Percentiles rank a stretch among this genome's conserved stretches.
phyloP scores from a whole-genome alignment of 1,140 invertebrate species.

The Cherax destructor region DNA sequence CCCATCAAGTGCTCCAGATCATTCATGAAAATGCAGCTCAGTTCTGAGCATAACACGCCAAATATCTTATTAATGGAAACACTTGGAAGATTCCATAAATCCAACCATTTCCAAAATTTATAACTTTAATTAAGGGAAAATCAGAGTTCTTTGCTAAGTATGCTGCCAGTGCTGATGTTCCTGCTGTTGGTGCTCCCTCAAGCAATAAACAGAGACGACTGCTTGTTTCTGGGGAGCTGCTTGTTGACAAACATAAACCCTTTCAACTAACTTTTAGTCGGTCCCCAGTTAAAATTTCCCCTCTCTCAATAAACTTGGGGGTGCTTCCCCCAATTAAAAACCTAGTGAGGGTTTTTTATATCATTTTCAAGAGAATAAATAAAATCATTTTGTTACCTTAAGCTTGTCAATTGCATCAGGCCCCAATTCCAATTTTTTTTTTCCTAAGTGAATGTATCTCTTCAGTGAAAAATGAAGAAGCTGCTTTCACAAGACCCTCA shows the following conservation, averaged over 20 bases:
- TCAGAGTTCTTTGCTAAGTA: conserved; percentile 96
- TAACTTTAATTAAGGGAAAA: conserved; percentile 98
- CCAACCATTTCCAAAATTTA: conserved; percentile 99
- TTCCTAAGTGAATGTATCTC: conserved; percentile 95
- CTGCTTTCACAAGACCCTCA: conserved; percentile 98
- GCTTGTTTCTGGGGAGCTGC: conserved; percentile 75
- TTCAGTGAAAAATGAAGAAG: conserved; percentile 99
- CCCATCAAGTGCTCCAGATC: conserved; percentile 98
- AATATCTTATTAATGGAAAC: conserved; percentile 97
- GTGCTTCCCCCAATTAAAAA: conserved; percentile 86
- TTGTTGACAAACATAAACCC: conserved; percentile 94
- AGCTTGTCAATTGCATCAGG: conserved; percentile 97
- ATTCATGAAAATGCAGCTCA: conserved; percentile 98
- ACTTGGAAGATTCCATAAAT: conserved; percentile 96
- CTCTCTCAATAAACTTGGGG: conserved; percentile 87
- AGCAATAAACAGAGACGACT: conserved; percentile 81
- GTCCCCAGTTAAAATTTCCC: conserved; percentile 96
- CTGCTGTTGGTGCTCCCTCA: conserved; percentile 94
- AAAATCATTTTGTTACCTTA: conserved; percentile 91
- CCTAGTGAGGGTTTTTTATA: conserved; percentile 88
- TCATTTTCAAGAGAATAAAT: conserved; percentile 97
- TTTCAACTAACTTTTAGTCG: conserved; percentile 90
- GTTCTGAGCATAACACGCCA: conserved; percentile 96
- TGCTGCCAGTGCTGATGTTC: conserved; percentile 98
- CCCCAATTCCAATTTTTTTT: conserved; percentile 97